A percentile compares a stretch with the other conserved stretches of the same genome.
Conservation (phyloP, 1,140 invertebrate genomes). For the Condylostylus longicornis region DNA sequence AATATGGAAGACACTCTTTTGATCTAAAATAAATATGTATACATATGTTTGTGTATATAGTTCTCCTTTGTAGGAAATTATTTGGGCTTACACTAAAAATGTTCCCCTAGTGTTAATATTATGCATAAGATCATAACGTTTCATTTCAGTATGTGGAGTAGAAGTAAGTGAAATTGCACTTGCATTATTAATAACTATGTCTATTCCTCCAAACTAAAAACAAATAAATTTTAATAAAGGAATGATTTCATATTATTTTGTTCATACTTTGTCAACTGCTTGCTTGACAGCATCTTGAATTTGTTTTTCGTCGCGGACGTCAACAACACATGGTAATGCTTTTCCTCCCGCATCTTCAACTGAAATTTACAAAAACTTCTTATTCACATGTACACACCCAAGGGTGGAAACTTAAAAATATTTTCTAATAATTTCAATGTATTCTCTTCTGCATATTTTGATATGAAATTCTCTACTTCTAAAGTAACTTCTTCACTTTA, state of each 20-base stretch:
- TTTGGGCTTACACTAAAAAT: slow-evolving; percentile 63
- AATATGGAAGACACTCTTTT: slow-evolving; percentile 78
- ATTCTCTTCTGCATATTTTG: too few relatives aligned
- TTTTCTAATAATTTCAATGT: too few relatives aligned
- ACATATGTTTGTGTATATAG: neutral
- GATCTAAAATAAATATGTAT: slow-evolving; percentile 49
- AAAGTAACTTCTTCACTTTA: neutral
- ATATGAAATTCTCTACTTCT: too few relatives aligned
- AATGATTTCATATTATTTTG: neutral
- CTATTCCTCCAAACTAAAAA: slow-evolving; percentile 79
- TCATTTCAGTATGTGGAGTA: slow-evolving; percentile 84
- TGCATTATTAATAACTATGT: slow-evolving; percentile 91
- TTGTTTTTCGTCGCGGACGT: slow-evolving; percentile 77
- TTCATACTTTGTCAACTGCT: slow-evolving; percentile 53
- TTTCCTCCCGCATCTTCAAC: slow-evolving; percentile 84
- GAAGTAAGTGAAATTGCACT: slow-evolving; percentile 86
- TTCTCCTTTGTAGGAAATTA: neutral
- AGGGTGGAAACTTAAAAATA: too few relatives aligned
- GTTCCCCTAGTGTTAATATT: slow-evolving; percentile 82
- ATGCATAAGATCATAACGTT: slow-evolving; percentile 89
- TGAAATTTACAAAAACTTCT: too few relatives aligned
- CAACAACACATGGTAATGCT: slow-evolving; percentile 82
- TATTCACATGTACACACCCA: too few relatives aligned
- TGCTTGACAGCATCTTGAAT: slow-evolving; percentile 71
- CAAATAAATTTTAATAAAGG: too few relatives aligned